Evolutionary conservation across 2,888 invertebrate genomes (phyloP).

Genomic region (Cheilosia scutellata): DNA sequence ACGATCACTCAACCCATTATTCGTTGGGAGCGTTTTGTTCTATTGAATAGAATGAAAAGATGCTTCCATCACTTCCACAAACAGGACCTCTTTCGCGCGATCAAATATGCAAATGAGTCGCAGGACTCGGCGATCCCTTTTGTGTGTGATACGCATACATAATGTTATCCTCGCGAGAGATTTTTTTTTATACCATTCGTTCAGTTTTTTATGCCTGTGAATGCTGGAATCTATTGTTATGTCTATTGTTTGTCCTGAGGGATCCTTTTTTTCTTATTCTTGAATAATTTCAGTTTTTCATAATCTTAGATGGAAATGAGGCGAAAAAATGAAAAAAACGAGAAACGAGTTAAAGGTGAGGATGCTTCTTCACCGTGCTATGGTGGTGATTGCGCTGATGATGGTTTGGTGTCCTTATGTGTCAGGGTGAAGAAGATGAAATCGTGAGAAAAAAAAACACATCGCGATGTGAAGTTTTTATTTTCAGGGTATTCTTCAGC

Average conservation of each 20-base stretch:
- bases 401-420: conserved; percentile 68
- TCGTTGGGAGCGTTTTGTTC: conserved; percentile 53
- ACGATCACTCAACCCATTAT: conserved; percentile 58
- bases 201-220: conserved; percentile 66
- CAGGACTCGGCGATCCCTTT: conserved; percentile 72
- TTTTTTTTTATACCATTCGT: conserved; percentile 42
- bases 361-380: conserved; percentile 68
- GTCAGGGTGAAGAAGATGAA: conserved; percentile 72
- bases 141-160: conserved; percentile 73
- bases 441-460: conserved; percentile 72
- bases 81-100: conserved; percentile 74
- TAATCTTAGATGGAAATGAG: conserved; percentile 75
- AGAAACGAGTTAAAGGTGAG: conserved; percentile 72
- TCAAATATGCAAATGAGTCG: conserved; percentile 74
- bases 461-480: conserved; percentile 65
- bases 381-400: conserved; percentile 57
- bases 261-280: conserved; percentile 72
- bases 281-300: conserved; percentile 73
- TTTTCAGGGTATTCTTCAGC: conserved; percentile 13
- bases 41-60: conserved; percentile 54
- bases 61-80: conserved; percentile 52
- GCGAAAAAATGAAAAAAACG: conserved; percentile 70
- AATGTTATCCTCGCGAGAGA: conserved; percentile 70
- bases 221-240: conserved; percentile 66
- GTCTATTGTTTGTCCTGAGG: conserved; percentile 73